Evolutionary conservation across 2,113 vertebrate genomes (phyloP).

Genomic region (Chiloscyllium plagiosum): DNA sequence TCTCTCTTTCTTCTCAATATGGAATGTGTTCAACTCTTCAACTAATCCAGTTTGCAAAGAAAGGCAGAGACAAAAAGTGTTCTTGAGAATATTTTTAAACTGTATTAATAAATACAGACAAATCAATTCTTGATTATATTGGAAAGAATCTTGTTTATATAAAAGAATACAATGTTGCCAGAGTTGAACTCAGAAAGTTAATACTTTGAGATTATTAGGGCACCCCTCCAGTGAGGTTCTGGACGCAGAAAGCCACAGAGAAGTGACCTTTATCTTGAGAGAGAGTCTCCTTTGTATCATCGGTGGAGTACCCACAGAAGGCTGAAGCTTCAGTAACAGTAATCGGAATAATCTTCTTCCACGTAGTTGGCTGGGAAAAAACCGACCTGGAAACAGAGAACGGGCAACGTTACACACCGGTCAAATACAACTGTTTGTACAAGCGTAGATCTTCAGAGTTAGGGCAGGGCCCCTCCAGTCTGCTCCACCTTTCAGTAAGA

Average conservation of each 20-base stretch:
- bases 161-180: not conserved
- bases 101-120: slow-evolving; percentile 33
- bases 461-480: too few relatives aligned
- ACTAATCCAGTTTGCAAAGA: not conserved
- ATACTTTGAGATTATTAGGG: not conserved
- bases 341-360: slow-evolving; percentile 86
- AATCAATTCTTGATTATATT: not conserved
- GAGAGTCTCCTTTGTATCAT: not conserved
- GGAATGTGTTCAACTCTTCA: not conserved
- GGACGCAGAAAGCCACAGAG: not conserved
- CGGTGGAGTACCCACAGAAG: too few relatives aligned
- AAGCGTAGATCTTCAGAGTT: too few relatives aligned
- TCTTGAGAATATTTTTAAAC: not conserved
- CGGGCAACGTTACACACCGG: not conserved
- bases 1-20: not conserved
- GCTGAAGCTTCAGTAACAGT: slow-evolving; percentile 57
- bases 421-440: too few relatives aligned
- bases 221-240: not conserved
- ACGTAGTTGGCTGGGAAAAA: slow-evolving; percentile 89
- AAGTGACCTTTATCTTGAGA: not conserved
- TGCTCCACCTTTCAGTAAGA: too few relatives aligned
- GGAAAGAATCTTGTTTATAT: not conserved
- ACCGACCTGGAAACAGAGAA: slow-evolving; percentile 62
- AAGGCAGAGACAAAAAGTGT: not conserved
- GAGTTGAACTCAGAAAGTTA: not conserved